phyloP scores from a whole-genome alignment of 23 tunicate species.

The Phallusia fumigata region DNA sequence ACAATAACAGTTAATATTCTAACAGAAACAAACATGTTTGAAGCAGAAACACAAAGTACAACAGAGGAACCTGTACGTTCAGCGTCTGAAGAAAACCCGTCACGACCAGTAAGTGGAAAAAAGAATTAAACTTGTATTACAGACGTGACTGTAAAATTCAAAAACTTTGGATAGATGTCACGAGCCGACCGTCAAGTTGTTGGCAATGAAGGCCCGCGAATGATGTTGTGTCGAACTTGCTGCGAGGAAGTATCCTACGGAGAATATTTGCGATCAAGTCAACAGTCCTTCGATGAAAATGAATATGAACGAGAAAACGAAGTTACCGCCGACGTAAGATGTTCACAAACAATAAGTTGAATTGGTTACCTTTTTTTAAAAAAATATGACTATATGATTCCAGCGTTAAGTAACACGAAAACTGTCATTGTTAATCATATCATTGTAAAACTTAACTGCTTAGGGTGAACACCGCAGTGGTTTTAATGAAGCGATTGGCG shows the following conservation, averaged over 20 bases:
- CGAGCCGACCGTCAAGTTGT: neutral
- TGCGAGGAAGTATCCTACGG: conserved; percentile 42
- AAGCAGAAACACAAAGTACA: neutral
- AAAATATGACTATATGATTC: too few species aligned
- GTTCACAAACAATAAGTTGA: too few species aligned
- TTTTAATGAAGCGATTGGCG: neutral
- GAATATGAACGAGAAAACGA: neutral
- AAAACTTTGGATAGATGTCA: too few species aligned
- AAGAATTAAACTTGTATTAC: too few species aligned
- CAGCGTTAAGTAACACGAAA: too few species aligned
- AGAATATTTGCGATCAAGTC: conserved; percentile 16
- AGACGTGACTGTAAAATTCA: too few species aligned
- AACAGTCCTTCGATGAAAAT: neutral
- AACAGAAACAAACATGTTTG: conserved; percentile 7
- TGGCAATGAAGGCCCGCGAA: conserved; percentile 13
- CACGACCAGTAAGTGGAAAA: too few species aligned
- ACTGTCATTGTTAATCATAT: too few species aligned
- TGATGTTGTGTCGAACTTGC: conserved; percentile 50
- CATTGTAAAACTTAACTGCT: neutral
- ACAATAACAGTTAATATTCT: too few species aligned
- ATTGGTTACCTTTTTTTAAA: too few species aligned
- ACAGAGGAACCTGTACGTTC: neutral
- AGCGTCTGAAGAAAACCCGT: neutral
- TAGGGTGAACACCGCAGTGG: neutral
- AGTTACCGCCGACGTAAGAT: neutral